A percentile compares a stretch with the other conserved stretches of the same genome.
These are phyloP conservation scores for Stenodema calcarata DNA, from an alignment of 2,888 invertebrate species.

Conservation along the genomic window DNA sequence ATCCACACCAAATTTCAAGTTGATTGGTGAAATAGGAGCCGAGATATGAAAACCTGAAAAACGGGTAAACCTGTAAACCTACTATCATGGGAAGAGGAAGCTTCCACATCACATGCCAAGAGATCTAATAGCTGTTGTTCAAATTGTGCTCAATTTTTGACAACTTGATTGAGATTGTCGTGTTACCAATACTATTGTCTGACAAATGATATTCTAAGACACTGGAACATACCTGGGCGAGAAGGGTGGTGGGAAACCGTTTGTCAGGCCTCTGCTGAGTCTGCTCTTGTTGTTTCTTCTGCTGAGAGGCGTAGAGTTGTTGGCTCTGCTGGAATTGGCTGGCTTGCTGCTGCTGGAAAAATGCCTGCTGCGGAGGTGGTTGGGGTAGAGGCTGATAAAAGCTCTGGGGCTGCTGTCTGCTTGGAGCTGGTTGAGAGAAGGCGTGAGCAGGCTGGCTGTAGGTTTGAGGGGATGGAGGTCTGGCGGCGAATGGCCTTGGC, in stretches of 20 bases:
- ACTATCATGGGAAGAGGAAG: too few relatives aligned
- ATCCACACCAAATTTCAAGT: too few relatives aligned
- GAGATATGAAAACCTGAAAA: too few relatives aligned
- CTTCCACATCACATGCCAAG: too few relatives aligned
- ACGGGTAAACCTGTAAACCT: too few relatives aligned
- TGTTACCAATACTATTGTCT: too few relatives aligned
- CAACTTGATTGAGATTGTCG: too few relatives aligned
- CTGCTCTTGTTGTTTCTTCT: slow-evolving; percentile 62
- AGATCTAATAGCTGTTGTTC: too few relatives aligned
- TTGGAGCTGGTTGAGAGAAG: slow-evolving; percentile 31
- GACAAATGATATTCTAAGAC: too few relatives aligned
- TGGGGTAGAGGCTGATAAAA: slow-evolving; percentile 57
- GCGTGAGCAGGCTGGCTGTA: slow-evolving; percentile 29
- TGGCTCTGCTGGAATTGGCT: slow-evolving; percentile 70
- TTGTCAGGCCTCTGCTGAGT: neutral
- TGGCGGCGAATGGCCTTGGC: slow-evolving; percentile 52
- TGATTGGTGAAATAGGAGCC: too few relatives aligned
- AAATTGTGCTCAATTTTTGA: too few relatives aligned
- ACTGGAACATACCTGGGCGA: slow-evolving; percentile 59
- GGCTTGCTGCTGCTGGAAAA: slow-evolving; percentile 69
- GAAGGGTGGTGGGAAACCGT: slow-evolving; percentile 58
- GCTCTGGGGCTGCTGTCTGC: slow-evolving; percentile 45
- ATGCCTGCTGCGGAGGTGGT: slow-evolving; percentile 62
- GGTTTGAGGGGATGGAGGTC: slow-evolving; percentile 60
- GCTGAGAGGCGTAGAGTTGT: slow-evolving; percentile 65